A percentile compares a stretch with the other conserved stretches of the same genome.
Conservation (phyloP, 1,140 invertebrate species). For the Drosophila setifemur region DNA sequence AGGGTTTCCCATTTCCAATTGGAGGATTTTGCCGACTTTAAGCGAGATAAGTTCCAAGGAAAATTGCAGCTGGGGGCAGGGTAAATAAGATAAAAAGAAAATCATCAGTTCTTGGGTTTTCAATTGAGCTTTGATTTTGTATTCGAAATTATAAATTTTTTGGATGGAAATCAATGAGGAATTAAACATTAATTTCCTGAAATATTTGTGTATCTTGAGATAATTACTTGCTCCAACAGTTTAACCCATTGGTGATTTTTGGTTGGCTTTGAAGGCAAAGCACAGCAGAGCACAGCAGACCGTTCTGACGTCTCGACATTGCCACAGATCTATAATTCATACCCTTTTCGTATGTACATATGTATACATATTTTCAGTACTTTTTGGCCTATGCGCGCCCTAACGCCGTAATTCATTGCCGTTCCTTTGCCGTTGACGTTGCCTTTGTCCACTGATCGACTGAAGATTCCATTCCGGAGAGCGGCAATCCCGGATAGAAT, state of each 20-base stretch:
- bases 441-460: neutral
- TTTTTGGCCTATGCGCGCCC: conserved; percentile 12
- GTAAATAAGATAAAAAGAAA: too few relatives aligned
- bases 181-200: too few relatives aligned
- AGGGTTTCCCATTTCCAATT: neutral
- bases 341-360: neutral
- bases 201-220: too few relatives aligned
- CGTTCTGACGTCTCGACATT: neutral
- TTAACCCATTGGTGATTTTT: neutral
- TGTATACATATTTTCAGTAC: conserved; percentile 12
- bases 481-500: conserved; percentile 25
- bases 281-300: neutral
- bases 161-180: too few relatives aligned
- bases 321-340: neutral
- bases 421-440: conserved; percentile 2
- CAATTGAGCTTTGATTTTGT: conserved; percentile 1
- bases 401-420: neutral
- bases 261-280: neutral
- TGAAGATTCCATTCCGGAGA: conserved; percentile 16
- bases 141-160: neutral
- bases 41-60: conserved; percentile 1
- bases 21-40: neutral
- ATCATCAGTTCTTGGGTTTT: conserved; percentile 2
- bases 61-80: conserved; percentile 2
- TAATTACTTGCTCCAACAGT: too few relatives aligned